Percentiles rank a stretch among this genome's conserved stretches.
These are phyloP conservation scores for Ophiodon elongatus DNA, from an alignment of 2,113 vertebrate species.

Conservation along the genomic window DNA sequence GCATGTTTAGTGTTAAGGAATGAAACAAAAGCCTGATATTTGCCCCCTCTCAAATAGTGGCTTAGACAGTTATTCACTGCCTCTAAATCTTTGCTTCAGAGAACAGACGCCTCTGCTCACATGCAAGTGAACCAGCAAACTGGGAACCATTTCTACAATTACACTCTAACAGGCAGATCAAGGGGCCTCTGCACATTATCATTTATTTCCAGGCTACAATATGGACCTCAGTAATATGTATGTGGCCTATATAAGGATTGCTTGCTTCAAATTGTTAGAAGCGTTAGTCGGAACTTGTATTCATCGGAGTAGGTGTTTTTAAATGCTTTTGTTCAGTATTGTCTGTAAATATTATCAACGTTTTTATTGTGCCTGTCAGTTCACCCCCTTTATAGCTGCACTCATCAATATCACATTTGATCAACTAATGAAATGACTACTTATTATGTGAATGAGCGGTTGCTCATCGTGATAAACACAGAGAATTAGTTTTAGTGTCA, in stretches of 20 bases:
- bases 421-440: too few species aligned
- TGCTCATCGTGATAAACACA: not conserved
- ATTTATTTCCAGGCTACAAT: not conserved
- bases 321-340: not conserved
- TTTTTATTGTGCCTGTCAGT: not conserved
- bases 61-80: not conserved
- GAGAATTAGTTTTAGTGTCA: not conserved
- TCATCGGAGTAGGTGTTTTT: not conserved
- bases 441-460: not conserved
- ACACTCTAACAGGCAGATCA: not conserved
- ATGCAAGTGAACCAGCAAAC: slow-evolving; percentile 4
- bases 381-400: not conserved
- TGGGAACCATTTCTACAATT: slow-evolving; percentile 17
- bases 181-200: slow-evolving; percentile 7
- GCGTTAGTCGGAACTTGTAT: not conserved
- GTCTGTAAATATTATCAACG: not conserved
- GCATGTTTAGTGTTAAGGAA: slow-evolving; percentile 14
- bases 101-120: slow-evolving; percentile 4
- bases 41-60: slow-evolving; percentile 16
- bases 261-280: not conserved
- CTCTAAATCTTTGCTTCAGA: slow-evolving; percentile 19
- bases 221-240: not conserved
- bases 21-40: slow-evolving; percentile 24
- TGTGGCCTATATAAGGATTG: not conserved
- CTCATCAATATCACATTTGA: not conserved